Conservation (phyloP, 2,797 vertebrate genomes). For the Sebastes aleutianus region DNA sequence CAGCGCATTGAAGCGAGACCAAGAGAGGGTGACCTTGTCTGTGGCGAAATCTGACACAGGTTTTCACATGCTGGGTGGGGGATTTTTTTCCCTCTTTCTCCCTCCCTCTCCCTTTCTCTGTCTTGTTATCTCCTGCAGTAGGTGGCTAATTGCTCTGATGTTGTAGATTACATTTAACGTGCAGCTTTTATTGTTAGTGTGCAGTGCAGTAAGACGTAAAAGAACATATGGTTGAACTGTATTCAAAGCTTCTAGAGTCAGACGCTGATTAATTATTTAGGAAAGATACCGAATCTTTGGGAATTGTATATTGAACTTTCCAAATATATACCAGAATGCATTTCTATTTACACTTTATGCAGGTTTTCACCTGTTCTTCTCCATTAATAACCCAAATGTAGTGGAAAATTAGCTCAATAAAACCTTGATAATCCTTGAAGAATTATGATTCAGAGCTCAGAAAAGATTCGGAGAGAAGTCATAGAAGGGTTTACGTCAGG, state of each 20-base stretch:
- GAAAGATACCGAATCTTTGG: not conserved
- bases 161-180: slow-evolving; percentile 56
- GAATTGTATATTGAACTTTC: not conserved
- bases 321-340: not conserved
- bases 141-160: slow-evolving; percentile 72
- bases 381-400: not conserved
- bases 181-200: slow-evolving; percentile 38
- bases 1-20: slow-evolving; percentile 62
- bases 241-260: not conserved
- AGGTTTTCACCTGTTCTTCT: not conserved
- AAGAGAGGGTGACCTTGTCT: slow-evolving; percentile 78
- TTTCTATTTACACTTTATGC: not conserved
- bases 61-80: slow-evolving; percentile 76
- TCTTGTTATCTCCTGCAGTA: slow-evolving; percentile 59
- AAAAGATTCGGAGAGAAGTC: not conserved
- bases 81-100: slow-evolving; percentile 43
- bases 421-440: not conserved
- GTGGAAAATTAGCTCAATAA: not conserved
- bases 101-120: slow-evolving; percentile 14
- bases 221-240: slow-evolving; percentile 2
- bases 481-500: not conserved
- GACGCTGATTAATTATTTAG: not conserved
- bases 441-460: too few species aligned
- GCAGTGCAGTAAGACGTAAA: slow-evolving; percentile 24
- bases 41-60: slow-evolving; percentile 76